Evolutionary conservation across 2,888 invertebrate genomes (phyloP).

Genomic region (Parnassius glacialis): DNA sequence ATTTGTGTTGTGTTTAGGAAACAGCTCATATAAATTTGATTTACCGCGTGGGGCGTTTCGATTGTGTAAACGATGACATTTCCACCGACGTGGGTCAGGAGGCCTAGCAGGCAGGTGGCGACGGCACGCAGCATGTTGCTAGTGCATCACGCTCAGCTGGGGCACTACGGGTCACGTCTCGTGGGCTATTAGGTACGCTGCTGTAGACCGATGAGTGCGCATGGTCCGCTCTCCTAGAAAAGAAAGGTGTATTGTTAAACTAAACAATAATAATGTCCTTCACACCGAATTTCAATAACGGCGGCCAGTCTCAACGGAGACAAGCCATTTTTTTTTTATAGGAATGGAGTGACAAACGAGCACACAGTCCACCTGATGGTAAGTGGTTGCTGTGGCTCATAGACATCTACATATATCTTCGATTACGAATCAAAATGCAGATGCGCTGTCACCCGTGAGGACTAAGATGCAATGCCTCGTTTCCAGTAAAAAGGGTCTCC

Average conservation of each 20-base stretch:
- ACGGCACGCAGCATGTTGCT: constrained; percentile 48
- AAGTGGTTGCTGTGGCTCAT: too few relatives aligned
- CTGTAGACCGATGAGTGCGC: constrained; percentile 38
- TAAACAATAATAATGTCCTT: too few relatives aligned
- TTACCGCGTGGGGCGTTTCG: constrained; percentile 54
- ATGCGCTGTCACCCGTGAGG: too few relatives aligned
- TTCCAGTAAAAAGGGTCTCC: too few relatives aligned
- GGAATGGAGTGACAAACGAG: too few relatives aligned
- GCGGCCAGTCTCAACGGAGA: too few relatives aligned
- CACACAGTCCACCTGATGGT: too few relatives aligned
- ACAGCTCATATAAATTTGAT: constrained; percentile 21
- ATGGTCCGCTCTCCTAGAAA: constrained; percentile 37
- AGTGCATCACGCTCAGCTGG: constrained; percentile 31
- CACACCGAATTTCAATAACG: too few relatives aligned
- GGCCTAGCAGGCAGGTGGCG: constrained; percentile 44
- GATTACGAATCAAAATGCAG: too few relatives aligned
- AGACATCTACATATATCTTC: too few relatives aligned
- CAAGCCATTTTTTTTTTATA: too few relatives aligned
- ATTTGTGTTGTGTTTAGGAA: background rate
- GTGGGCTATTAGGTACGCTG: constrained; percentile 25
- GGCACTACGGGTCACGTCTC: constrained; percentile 40
- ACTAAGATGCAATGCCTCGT: too few relatives aligned
- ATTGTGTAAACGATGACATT: constrained; percentile 56
- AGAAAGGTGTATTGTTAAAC: background rate
- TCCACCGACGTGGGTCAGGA: constrained; percentile 46